These are phyloP conservation scores for Tamias sibiricus DNA, from an alignment of 2,113 vertebrate genomes.

Conservation along the genomic window DNA sequence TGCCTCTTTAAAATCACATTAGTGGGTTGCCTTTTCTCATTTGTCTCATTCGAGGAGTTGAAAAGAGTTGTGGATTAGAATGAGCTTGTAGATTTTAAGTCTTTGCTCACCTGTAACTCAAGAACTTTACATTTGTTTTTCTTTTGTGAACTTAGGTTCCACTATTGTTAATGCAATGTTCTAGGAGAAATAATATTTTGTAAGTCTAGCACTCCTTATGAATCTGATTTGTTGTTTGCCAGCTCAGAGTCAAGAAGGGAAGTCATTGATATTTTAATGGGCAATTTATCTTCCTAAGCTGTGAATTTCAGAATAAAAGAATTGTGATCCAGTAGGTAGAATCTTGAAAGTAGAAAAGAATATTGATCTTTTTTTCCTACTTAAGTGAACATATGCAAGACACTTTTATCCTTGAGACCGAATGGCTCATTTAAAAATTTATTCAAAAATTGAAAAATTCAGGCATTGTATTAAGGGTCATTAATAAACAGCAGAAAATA, in stretches of 20 bases:
- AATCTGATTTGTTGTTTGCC: not conserved
- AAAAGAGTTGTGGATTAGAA: not conserved
- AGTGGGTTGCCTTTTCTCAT: not conserved
- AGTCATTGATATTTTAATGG: not conserved
- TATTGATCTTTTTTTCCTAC: not conserved
- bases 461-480: not conserved
- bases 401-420: not conserved
- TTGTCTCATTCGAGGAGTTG: not conserved
- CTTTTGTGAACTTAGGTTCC: not conserved
- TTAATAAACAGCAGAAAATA: too few relatives aligned
- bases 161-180: not conserved
- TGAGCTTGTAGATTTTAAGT: not conserved
- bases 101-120: not conserved
- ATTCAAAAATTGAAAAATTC: not conserved
- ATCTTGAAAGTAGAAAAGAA: not conserved
- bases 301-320: not conserved
- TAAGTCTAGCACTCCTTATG: not conserved
- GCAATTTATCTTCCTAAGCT: not conserved
- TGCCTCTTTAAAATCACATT: not conserved
- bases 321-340: not conserved
- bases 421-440: not conserved
- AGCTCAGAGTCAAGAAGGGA: not conserved
- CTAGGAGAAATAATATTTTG: not conserved
- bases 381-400: not conserved
- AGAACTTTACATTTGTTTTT: not conserved